These are phyloP conservation scores for Lophotis ruficrista DNA, from an alignment of 2,113 vertebrate species.

Conservation along the genomic window DNA sequence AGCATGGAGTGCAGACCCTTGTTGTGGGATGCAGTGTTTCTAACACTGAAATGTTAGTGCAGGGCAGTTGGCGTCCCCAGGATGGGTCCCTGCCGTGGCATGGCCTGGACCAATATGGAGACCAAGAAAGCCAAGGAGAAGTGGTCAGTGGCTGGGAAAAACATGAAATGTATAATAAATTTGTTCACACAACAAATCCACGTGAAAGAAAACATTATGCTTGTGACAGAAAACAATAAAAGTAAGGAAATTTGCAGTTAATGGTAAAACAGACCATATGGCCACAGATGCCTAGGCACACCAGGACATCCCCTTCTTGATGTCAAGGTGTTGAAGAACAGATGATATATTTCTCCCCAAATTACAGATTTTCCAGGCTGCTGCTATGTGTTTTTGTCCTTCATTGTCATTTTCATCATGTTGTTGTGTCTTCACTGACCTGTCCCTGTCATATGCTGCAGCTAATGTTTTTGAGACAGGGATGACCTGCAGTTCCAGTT, in stretches of 20 bases:
- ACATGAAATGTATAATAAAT: not conserved
- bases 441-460: conserved; percentile 9
- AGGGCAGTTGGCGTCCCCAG: accelerated
- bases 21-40: not conserved
- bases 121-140: not conserved
- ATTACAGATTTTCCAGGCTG: conserved; percentile 45
- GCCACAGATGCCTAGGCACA: not conserved
- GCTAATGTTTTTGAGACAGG: conserved; percentile 9
- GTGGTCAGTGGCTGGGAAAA: not conserved
- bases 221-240: conserved; percentile 34
- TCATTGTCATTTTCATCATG: conserved; percentile 30
- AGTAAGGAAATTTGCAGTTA: conserved; percentile 44
- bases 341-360: conserved; percentile 44
- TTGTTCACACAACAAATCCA: not conserved
- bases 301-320: conserved; percentile 33
- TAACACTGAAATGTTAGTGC: not conserved
- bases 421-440: conserved; percentile 42
- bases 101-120: not conserved
- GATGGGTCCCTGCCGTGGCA: not conserved
- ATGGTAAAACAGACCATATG: conserved; percentile 33
- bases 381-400: conserved; percentile 52
- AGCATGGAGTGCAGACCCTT: not conserved
- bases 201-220: not conserved
- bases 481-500: conserved; percentile 44
- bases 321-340: conserved; percentile 50